Evolutionary conservation across 2,888 invertebrate species (phyloP).

Genomic region (Xanthia togata): DNA sequence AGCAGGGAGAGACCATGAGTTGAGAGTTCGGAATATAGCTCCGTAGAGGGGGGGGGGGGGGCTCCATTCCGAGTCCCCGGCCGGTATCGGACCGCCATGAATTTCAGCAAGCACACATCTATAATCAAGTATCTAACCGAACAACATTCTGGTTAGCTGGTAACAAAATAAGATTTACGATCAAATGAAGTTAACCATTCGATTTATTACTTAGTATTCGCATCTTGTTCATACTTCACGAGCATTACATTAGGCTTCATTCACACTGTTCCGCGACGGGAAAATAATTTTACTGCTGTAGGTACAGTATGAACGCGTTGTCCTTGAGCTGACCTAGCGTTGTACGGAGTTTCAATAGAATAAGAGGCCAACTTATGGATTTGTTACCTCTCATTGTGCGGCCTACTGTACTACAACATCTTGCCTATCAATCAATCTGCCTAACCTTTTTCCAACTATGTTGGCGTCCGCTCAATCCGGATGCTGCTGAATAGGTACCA

Average conservation of each 20-base stretch:
- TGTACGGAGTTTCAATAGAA: background rate
- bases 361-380: background rate
- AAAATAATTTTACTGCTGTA: background rate
- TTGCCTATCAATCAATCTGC: too few relatives aligned
- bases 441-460: too few relatives aligned
- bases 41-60: too few relatives aligned
- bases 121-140: background rate
- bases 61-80: background rate
- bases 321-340: background rate
- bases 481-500: too few relatives aligned
- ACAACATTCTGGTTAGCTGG: slow-evolving; percentile 9
- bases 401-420: background rate
- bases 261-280: background rate
- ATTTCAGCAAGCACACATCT: background rate
- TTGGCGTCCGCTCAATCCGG: too few relatives aligned
- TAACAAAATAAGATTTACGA: slow-evolving; percentile 13
- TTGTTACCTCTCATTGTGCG: background rate
- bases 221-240: slow-evolving; percentile 22
- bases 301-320: background rate
- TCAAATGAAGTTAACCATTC: background rate
- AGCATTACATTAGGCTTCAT: slow-evolving; percentile 1
- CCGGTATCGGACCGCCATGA: background rate
- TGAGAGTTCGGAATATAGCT: background rate
- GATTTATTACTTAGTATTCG: slow-evolving; percentile 17
- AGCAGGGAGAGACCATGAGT: background rate